phyloP scores from a whole-genome alignment of 2,797 vertebrate genomes.

The Manis pentadactyla region DNA sequence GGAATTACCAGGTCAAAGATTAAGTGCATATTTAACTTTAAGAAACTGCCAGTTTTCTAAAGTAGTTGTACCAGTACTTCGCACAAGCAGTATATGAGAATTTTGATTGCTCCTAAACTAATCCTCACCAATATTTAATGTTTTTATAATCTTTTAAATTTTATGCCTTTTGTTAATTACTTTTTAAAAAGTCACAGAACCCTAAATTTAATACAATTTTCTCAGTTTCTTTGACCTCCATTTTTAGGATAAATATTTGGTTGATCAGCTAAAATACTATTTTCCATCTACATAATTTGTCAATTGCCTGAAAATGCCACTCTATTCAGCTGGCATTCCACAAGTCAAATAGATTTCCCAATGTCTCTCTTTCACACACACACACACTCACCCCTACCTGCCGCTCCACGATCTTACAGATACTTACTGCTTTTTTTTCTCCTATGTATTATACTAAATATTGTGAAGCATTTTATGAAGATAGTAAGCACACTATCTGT shows the following conservation, averaged over 20 bases:
- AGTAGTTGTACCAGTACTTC: not conserved
- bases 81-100: not conserved
- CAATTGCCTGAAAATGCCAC: not conserved
- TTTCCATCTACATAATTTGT: not conserved
- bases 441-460: not conserved
- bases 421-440: not conserved
- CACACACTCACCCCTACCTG: not conserved
- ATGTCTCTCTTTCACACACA: not conserved
- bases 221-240: not conserved
- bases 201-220: not conserved
- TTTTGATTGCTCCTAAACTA: not conserved
- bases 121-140: not conserved
- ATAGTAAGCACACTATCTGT: not conserved
- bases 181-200: not conserved
- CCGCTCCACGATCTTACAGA: not conserved
- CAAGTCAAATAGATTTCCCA: not conserved
- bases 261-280: not conserved
- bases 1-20: not conserved
- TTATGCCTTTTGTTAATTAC: not conserved
- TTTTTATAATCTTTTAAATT: not conserved
- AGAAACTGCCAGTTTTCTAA: constrained; percentile 29
- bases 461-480: constrained; percentile 23
- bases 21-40: not conserved
- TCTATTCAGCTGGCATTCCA: not conserved
- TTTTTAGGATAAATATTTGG: not conserved